Evolutionary conservation across 2,113 vertebrate species (phyloP).

Genomic region (Psephotus haematonotus): DNA sequence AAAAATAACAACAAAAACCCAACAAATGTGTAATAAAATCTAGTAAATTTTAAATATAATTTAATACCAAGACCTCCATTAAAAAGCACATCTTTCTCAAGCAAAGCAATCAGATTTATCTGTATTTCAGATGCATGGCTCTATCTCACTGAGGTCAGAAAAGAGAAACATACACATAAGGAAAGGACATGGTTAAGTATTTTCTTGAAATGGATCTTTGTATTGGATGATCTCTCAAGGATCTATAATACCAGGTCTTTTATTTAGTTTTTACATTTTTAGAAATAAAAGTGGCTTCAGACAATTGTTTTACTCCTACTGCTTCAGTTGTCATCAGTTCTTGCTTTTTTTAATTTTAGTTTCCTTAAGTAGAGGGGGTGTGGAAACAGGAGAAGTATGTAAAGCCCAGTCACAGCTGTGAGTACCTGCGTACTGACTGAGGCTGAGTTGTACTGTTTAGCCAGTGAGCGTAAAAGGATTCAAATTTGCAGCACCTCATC

Average conservation of each 20-base stretch:
- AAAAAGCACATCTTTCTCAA: not conserved
- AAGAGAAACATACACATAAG: not conserved
- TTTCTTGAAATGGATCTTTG: not conserved
- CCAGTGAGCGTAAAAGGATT: not conserved
- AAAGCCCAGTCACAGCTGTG: not conserved
- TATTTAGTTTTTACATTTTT: not conserved
- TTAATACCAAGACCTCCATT: not conserved
- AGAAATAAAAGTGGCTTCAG: not conserved
- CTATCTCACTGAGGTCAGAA: not conserved
- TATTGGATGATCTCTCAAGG: not conserved
- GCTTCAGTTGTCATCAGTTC: not conserved
- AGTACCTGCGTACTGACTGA: accelerated
- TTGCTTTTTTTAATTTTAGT: not conserved
- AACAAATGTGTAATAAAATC: not conserved
- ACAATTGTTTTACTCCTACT: not conserved
- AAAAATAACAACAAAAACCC: not conserved
- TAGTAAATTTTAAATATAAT: not conserved
- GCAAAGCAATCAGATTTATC: not conserved
- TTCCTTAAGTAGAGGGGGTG: not conserved
- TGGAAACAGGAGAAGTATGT: not conserved
- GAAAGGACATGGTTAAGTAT: not conserved
- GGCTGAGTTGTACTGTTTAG: not conserved
- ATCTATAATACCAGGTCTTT: not conserved
- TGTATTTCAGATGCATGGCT: not conserved
- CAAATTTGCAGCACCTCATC: not conserved